Percentiles rank a stretch among this genome's conserved stretches.
These are phyloP conservation scores for Alitta virens DNA, from an alignment of 2,888 invertebrate genomes.

Conservation along the genomic window DNA sequence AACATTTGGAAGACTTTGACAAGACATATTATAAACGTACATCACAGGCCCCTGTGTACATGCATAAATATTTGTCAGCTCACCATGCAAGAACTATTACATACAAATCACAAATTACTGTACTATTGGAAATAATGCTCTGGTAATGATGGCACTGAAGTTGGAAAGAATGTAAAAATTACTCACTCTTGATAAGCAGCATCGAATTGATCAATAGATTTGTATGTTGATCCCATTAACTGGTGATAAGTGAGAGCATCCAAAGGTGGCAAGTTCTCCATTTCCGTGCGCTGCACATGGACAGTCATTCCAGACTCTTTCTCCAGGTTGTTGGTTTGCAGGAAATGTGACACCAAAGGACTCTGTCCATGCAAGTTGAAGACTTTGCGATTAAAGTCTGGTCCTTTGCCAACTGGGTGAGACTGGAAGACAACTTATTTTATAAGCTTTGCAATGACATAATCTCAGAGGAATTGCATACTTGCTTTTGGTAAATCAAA, in stretches of 20 bases:
- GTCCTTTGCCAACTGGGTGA: slow-evolving; percentile 49
- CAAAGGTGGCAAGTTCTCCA: slow-evolving; percentile 46
- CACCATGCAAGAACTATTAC: too few species aligned
- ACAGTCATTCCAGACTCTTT: slow-evolving; percentile 38
- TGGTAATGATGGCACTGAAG: neutral
- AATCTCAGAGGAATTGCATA: too few species aligned
- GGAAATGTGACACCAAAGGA: slow-evolving; percentile 52
- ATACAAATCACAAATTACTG: too few species aligned
- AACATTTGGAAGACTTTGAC: too few species aligned
- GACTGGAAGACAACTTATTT: slow-evolving; percentile 37
- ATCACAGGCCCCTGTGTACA: too few species aligned
- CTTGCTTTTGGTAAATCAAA: too few species aligned
- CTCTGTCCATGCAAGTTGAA: slow-evolving; percentile 50
- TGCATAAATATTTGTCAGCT: too few species aligned
- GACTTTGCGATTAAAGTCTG: slow-evolving; percentile 39
- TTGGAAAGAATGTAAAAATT: neutral
- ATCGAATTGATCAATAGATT: slow-evolving; percentile 38
- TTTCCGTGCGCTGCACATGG: slow-evolving; percentile 44
- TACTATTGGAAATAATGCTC: too few species aligned
- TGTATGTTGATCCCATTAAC: slow-evolving; percentile 44
- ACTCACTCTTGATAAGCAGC: slow-evolving; percentile 45
- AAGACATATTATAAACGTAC: too few species aligned
- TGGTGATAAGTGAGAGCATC: slow-evolving; percentile 50
- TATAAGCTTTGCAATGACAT: too few species aligned
- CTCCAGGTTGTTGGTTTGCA: slow-evolving; percentile 41